Evolutionary conservation across 2,113 vertebrate genomes (phyloP), one percentile per base, ranked within the genome.

Genomic region (Phoxinus phoxinus): DNA sequence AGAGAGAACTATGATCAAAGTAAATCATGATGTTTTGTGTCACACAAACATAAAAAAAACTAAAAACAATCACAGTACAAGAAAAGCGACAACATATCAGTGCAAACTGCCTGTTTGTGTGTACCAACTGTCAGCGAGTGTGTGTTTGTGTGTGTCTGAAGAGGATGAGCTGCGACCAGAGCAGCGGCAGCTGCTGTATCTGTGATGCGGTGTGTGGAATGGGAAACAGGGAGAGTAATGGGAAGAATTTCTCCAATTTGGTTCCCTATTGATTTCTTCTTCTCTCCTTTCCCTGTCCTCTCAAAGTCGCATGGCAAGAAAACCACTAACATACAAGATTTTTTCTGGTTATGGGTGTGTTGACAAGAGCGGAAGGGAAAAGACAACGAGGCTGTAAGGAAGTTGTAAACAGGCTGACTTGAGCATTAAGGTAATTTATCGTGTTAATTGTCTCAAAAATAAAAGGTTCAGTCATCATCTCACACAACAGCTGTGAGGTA

Each of bases 171-270:
- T 27, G 46, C 71, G 56, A 81, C 78, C 11, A 23, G 25, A 81
- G 25, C n/a, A 5, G 25, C 27, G 30, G 25, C n/a, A 10, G 41
- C 9, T 6, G 23, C 53, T 44, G 23, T 56, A 56, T 69, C 63
- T 1, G 63, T 56, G 63, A 71, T 53, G 48, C 3, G 46, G 9
- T 71, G 19, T 83, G 65, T 71, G 63, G 81, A 83, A 71, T 81
- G 84, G 90, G 88, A 93, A 91, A 91, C 89, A 81, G 92, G 89
- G 65, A 89, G 92, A 89, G 87, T 93, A 93, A 93, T 93, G 89
- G 91, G 78, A 89, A 88, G 87, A 89, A 91, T 92, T 92, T 94
- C 90, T 93, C 91, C 91, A 91, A 92, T 94, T 91, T 93, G 91
- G 89, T 88, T 92, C 89, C 69, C 75, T 90, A 93, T 94, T 15